phyloP scores from a whole-genome alignment of 2,797 vertebrate genomes.

The Yasuhikotakia modesta region DNA sequence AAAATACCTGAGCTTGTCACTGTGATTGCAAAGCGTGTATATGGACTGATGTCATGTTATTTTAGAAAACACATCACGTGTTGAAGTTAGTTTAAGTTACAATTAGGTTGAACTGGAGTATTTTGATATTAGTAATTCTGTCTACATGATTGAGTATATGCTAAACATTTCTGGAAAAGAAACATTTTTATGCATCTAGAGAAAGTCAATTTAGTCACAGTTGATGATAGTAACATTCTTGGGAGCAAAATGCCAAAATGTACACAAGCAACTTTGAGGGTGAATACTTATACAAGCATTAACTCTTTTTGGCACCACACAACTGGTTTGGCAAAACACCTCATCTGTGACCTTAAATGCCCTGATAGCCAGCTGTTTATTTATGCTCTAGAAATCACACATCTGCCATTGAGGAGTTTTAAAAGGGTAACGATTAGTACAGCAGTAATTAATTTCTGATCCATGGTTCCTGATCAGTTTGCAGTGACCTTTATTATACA shows the following conservation, averaged over 20 bases:
- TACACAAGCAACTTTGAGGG: constrained; percentile 36
- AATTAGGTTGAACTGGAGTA: too few species aligned
- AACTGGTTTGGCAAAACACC: constrained; percentile 49
- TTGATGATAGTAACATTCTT: constrained; percentile 13
- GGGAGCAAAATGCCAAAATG: constrained; percentile 49
- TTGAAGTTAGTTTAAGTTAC: too few species aligned
- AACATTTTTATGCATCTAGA: neutral
- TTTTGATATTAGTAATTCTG: neutral
- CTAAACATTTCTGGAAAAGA: neutral
- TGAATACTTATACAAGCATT: constrained; percentile 24
- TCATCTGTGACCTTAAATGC: constrained; percentile 41
- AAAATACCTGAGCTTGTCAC: constrained; percentile 26
- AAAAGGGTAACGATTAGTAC: constrained; percentile 3
- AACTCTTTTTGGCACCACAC: constrained; percentile 51
- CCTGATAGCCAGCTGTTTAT: constrained; percentile 39
- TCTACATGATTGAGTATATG: neutral
- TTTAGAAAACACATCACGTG: neutral
- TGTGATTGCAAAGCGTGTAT: neutral
- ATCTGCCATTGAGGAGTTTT: constrained; percentile 41
- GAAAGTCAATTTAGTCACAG: neutral
- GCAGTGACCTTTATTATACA: neutral
- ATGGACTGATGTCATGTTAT: neutral
- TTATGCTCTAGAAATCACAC: constrained; percentile 26
- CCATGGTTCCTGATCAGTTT: constrained; percentile 3
- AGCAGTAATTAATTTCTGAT: constrained; percentile 5